Percentiles rank a stretch among this genome's conserved stretches.
phyloP scores from a whole-genome alignment of 1,140 invertebrate species.

The Drosophila watanabei region DNA sequence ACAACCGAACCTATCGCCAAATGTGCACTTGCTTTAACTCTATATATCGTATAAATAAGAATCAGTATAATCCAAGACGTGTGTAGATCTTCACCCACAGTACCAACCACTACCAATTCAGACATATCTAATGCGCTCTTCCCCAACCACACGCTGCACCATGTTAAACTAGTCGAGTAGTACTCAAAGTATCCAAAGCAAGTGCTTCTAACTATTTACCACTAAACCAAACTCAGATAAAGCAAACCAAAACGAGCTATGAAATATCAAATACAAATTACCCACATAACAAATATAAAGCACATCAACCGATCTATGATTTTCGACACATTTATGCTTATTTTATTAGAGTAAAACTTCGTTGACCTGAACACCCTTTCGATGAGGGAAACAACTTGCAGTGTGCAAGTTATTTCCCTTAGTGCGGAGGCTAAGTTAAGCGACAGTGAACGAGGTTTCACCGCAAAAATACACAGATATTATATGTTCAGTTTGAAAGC shows the following conservation, averaged over 20 bases:
- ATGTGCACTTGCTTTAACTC: conserved; percentile 71
- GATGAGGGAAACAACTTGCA: background rate
- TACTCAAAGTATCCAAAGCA: conserved; percentile 59
- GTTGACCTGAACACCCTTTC: background rate
- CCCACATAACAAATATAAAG: conserved; percentile 80
- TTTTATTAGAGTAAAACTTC: conserved; percentile 8
- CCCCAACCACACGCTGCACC: conserved; percentile 72
- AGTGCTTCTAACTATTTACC: conserved; percentile 67
- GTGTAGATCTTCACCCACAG: conserved; percentile 75
- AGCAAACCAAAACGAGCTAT: conserved; percentile 73
- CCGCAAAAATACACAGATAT: conserved; percentile 22
- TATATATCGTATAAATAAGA: conserved; percentile 54
- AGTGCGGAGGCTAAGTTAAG: background rate
- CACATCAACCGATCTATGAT: conserved; percentile 67
- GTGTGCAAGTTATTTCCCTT: background rate
- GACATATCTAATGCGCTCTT: conserved; percentile 69
- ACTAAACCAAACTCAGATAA: conserved; percentile 71
- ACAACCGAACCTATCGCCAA: conserved; percentile 53
- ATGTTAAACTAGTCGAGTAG: conserved; percentile 64
- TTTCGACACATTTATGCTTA: conserved; percentile 35
- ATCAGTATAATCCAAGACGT: conserved; percentile 63
- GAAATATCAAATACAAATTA: conserved; percentile 82
- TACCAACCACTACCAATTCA: conserved; percentile 40
- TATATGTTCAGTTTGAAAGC: conserved; percentile 2
- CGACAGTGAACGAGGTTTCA: background rate